Evolutionary conservation across 2,113 vertebrate genomes (phyloP).

Genomic region (Chionodraco myersi): DNA sequence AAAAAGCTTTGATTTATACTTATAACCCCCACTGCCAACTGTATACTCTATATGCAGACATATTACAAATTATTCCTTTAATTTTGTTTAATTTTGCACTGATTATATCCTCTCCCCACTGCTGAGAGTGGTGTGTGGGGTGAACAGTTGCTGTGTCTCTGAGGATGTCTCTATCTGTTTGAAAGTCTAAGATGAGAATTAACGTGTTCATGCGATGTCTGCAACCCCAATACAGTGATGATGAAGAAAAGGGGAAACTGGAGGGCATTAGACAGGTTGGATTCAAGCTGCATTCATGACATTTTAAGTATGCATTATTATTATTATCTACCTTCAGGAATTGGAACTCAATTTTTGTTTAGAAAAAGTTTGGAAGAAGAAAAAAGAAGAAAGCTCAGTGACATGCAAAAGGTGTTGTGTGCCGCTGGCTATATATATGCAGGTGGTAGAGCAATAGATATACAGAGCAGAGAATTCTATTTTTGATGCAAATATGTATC

Average conservation of each 20-base stretch:
- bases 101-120: slow-evolving; percentile 18
- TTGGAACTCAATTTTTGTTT: neutral
- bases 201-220: slow-evolving; percentile 38
- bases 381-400: neutral
- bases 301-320: slow-evolving; percentile 9
- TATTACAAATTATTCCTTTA: slow-evolving; percentile 11
- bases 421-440: neutral
- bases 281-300: neutral
- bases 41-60: neutral
- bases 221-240: slow-evolving; percentile 31
- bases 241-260: slow-evolving; percentile 29
- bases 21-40: neutral
- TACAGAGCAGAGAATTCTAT: neutral
- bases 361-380: neutral
- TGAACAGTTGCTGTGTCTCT: slow-evolving; percentile 11
- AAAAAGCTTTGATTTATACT: slow-evolving; percentile 9
- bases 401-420: neutral
- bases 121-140: slow-evolving; percentile 1
- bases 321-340: neutral
- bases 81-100: slow-evolving; percentile 21
- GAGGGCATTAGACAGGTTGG: neutral
- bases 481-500: neutral
- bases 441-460: neutral
- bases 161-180: slow-evolving; percentile 29
- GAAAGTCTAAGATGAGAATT: slow-evolving; percentile 39